A percentile compares a stretch with the other conserved stretches of the same genome.
Evolutionary conservation across 2,888 invertebrate species (phyloP).

Genomic region (Cheilosia scutellata): DNA sequence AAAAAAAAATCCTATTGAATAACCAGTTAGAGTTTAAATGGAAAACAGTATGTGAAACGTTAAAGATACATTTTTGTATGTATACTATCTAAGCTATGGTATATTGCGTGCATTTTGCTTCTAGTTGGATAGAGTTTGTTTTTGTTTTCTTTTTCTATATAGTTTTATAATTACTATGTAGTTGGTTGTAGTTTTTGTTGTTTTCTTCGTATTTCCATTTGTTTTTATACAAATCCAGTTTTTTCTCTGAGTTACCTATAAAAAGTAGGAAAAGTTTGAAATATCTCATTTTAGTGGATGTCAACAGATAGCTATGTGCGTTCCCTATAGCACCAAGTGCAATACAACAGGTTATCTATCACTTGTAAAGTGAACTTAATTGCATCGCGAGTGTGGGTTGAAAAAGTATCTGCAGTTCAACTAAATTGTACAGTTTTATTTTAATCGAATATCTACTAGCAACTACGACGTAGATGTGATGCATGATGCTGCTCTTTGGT

Average conservation of each 20-base stretch:
- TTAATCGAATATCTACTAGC: background rate
- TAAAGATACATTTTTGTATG: slow-evolving; percentile 36
- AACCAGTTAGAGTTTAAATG: slow-evolving; percentile 67
- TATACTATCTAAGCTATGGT: background rate
- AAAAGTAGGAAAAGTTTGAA: background rate
- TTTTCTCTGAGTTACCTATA: background rate
- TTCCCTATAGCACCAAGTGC: slow-evolving; percentile 2
- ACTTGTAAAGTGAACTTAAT: slow-evolving; percentile 29
- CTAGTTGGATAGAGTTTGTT: slow-evolving; percentile 37
- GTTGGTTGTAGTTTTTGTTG: slow-evolving; percentile 25
- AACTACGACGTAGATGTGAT: slow-evolving; percentile 31
- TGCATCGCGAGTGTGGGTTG: slow-evolving; percentile 39
- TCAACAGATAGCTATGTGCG: background rate
- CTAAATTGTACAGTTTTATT: background rate
- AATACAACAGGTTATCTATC: slow-evolving; percentile 5
- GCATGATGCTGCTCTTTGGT: background rate
- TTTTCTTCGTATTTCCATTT: slow-evolving; percentile 9
- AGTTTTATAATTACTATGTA: slow-evolving; percentile 18
- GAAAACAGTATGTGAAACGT: slow-evolving; percentile 67
- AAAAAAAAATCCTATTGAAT: slow-evolving; percentile 37
- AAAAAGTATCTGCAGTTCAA: slow-evolving; percentile 15
- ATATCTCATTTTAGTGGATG: background rate
- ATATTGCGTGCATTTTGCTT: slow-evolving; percentile 20
- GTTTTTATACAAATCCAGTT: slow-evolving; percentile 36
- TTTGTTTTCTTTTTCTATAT: slow-evolving; percentile 35